Base-by-base conservation (phyloP, 1,140 invertebrate genomes). In the Riptortus pedestris region DNA sequence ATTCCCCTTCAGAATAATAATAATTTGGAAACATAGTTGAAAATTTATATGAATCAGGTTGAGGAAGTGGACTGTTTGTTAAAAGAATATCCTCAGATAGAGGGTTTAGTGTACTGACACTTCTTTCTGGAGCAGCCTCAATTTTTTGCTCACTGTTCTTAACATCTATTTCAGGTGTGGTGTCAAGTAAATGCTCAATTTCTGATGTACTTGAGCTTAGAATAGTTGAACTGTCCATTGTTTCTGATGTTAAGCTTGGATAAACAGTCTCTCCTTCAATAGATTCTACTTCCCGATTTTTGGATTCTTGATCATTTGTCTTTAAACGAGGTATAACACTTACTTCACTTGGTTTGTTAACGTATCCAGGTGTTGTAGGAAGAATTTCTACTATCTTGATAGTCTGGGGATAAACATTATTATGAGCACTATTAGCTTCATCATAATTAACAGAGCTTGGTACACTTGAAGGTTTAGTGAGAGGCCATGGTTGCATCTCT, bases 401-500 rank as follows among this genome's bases (percentile, higher is more conserved):
- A n/a, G 66, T 65, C 26, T 57, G 63, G 1, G 60, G 63, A 18
- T 63, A 64, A 4, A 43, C 20, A 22, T 64, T 64, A 26, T 22
- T 18, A 20, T 12, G 27, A 16, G 29, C 5, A 14, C 26, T 48
- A 11, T 31, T 29, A 24, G 51, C 4, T 55, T 55, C 51, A 18
- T 55, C 51, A 27, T 22, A 55, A 1, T 18, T 62, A 29, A 33
- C 27, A 24, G 65, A 28, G 12, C 58, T 55, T 24, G 5, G 61
- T 31, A 57, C 9, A 28, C 29, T 65, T 1, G 33, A 61, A n/a
- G 61, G 29, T 60, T 67, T 66, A 5, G 67, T 69, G 29, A 70
- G 38, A 12, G 69, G 66, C 69, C 69, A 70, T 16, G 69, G 69
- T 38, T 70, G 67, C 63, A 70, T 70, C 63, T 70, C 69, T 55